Conservation (phyloP, 1,140 invertebrate genomes). For the Drosophila watanabei region DNA sequence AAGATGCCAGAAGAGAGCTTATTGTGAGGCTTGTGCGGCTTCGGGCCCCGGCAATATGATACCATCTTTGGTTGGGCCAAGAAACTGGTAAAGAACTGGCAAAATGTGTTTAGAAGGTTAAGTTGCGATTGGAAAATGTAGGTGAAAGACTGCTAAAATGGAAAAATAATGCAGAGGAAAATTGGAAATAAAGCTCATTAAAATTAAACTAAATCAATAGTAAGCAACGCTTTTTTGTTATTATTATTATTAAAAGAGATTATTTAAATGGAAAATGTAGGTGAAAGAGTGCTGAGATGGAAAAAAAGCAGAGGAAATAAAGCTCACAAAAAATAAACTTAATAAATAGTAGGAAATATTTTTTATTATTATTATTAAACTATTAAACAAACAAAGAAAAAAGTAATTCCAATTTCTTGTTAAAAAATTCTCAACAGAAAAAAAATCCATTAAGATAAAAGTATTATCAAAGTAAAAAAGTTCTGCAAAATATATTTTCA, state of each 20-base stretch:
- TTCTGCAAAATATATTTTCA: background rate
- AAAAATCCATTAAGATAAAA: background rate
- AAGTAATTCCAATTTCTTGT: background rate
- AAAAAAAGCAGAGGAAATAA: background rate
- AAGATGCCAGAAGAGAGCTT: constrained; percentile 25
- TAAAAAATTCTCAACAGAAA: background rate
- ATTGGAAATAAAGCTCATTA: background rate
- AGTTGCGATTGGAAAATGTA: constrained; percentile 57
- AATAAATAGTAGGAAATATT: background rate
- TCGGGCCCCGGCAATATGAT: constrained; percentile 49
- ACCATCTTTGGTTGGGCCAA: constrained; percentile 20
- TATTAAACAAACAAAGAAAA: background rate
- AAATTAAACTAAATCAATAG: background rate
- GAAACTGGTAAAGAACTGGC: constrained; percentile 17
- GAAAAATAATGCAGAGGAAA: background rate
- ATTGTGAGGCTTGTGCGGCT: constrained; percentile 22
- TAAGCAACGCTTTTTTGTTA: background rate
- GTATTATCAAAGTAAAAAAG: background rate
- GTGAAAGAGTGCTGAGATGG: constrained; percentile 2
- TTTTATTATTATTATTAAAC: background rate
- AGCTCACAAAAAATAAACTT: background rate
- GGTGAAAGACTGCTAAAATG: constrained; percentile 6
- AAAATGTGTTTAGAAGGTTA: constrained; percentile 68
- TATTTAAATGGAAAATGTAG: constrained; percentile 39
- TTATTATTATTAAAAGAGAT: background rate